Conservation (phyloP, 2,113 vertebrate species). For the Dolichotis patagonum region DNA sequence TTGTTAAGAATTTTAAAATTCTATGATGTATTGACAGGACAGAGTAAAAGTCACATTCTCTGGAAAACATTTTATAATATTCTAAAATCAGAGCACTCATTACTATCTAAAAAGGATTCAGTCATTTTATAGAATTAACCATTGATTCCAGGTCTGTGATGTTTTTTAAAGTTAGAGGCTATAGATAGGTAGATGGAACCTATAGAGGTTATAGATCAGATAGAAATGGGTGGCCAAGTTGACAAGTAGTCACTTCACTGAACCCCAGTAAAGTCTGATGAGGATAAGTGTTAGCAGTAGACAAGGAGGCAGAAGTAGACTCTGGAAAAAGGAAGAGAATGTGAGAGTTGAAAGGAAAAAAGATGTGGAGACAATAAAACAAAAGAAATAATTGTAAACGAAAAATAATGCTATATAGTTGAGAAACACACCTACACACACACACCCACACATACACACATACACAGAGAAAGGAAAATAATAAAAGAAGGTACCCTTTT, state of each 20-base stretch:
- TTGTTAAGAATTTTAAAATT: constrained; percentile 17
- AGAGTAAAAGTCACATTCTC: constrained; percentile 41
- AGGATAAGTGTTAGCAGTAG: neutral
- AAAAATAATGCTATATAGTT: neutral
- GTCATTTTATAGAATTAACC: neutral
- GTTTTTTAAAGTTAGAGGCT: neutral
- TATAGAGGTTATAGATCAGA: neutral
- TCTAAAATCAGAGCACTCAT: neutral
- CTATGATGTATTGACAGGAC: neutral
- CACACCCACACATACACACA: neutral
- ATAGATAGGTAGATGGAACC: neutral
- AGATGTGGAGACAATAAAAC: neutral
- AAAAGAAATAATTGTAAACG: neutral
- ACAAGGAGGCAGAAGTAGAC: neutral
- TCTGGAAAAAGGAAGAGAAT: neutral
- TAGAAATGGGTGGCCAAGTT: neutral
- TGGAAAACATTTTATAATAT: constrained; percentile 30
- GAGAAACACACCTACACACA: neutral
- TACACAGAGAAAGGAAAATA: neutral
- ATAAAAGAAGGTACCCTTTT: neutral
- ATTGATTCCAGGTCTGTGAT: neutral
- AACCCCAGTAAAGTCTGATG: neutral
- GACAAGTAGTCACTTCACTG: neutral
- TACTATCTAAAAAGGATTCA: neutral
- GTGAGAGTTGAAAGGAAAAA: neutral